phyloP scores from a whole-genome alignment of 2,888 invertebrate species.

The Philaethria dido region DNA sequence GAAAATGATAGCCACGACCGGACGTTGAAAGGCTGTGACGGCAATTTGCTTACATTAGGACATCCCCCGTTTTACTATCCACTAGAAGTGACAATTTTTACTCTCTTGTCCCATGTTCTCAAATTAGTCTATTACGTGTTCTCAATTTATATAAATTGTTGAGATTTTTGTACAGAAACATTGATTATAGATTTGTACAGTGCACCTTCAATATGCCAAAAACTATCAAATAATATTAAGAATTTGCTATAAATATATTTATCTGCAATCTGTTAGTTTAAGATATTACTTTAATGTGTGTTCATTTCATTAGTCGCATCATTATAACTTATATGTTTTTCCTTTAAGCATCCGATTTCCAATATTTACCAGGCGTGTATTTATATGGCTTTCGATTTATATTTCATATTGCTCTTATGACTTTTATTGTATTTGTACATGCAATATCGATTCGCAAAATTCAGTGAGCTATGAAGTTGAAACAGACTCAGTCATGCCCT shows the following conservation, averaged over 20 bases:
- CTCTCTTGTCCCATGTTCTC: conserved; percentile 41
- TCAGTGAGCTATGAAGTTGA: conserved; percentile 66
- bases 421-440: conserved; percentile 54
- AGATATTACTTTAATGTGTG: not conserved
- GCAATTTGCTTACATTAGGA: conserved; percentile 83
- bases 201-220: not conserved
- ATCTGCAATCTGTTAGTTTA: not conserved
- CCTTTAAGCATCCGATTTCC: not conserved
- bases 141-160: not conserved
- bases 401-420: conserved; percentile 14
- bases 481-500: conserved; percentile 64
- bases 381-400: not conserved
- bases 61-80: conserved; percentile 65
- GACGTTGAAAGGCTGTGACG: conserved; percentile 80
- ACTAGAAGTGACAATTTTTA: conserved; percentile 34
- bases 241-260: not conserved
- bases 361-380: not conserved
- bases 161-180: not conserved
- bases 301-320: not conserved
- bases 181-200: not conserved
- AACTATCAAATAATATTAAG: not conserved
- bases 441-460: conserved; percentile 61
- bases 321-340: not conserved
- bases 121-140: conserved; percentile 22
- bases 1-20: conserved; percentile 81